Conservation (phyloP, 1,140 invertebrate genomes). For the Hydropsyche tenuis region DNA sequence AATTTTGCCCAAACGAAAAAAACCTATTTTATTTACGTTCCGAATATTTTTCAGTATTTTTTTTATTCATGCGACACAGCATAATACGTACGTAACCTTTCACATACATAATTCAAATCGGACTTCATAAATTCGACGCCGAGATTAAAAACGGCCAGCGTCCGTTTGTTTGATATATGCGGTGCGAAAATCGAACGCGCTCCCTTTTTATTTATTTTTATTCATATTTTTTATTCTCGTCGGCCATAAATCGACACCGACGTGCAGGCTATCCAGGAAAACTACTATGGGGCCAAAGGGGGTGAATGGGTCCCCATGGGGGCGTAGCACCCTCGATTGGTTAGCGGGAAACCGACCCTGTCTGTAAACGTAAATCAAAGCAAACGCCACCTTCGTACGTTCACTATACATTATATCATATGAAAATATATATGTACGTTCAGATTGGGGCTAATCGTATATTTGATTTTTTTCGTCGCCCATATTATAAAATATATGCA, state of each 20-base stretch:
- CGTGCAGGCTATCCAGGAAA: slow-evolving; percentile 1
- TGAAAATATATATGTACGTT: too few species aligned
- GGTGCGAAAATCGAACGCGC: background rate
- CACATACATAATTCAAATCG: background rate
- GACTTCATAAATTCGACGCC: background rate
- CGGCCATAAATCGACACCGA: slow-evolving; percentile 9
- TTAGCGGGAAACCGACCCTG: too few species aligned
- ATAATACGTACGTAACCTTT: too few species aligned
- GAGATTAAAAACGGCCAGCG: background rate
- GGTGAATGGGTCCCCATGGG: background rate
- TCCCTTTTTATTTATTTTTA: background rate
- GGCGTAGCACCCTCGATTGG: background rate
- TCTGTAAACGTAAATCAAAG: slow-evolving; percentile 12
- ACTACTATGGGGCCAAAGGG: background rate
- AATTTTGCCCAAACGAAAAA: too few species aligned
- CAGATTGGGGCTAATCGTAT: too few species aligned
- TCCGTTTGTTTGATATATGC: background rate
- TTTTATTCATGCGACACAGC: too few species aligned
- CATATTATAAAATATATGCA: too few species aligned
- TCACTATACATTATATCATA: background rate
- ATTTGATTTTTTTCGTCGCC: too few species aligned
- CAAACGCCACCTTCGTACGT: background rate
- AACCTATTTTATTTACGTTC: too few species aligned
- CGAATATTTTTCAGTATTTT: too few species aligned
- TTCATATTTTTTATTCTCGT: slow-evolving; percentile 1